phyloP scores from a whole-genome alignment of 2,113 vertebrate species.

The Athene cunicularia region DNA sequence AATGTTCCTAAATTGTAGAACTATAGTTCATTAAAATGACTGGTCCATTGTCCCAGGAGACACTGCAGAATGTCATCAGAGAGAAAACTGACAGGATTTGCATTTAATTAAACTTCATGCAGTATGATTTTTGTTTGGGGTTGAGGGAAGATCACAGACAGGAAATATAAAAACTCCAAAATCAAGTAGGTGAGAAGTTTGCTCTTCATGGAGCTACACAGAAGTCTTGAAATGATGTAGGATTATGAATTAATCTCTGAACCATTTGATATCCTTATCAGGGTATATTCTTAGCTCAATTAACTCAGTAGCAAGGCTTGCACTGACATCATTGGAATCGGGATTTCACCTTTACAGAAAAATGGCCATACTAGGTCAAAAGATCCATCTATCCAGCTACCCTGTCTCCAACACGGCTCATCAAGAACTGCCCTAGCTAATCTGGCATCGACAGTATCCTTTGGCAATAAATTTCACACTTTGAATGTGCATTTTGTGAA shows the following conservation, averaged over 20 bases:
- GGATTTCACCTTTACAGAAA: conserved; percentile 42
- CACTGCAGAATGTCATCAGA: conserved; percentile 41
- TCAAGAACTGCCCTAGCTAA: background rate
- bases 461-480: background rate
- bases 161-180: conserved; percentile 44
- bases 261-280: conserved; percentile 5
- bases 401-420: background rate
- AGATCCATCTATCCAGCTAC: background rate
- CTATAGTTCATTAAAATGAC: conserved; percentile 52
- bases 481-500: background rate
- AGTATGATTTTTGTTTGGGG: background rate
- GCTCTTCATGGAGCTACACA: background rate
- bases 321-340: background rate
- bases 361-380: conserved; percentile 22
- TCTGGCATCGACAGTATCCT: background rate
- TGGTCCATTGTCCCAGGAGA: conserved; percentile 57
- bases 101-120: conserved; percentile 56
- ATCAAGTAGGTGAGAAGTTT: conserved; percentile 25
- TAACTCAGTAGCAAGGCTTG: conserved; percentile 43
- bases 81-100: conserved; percentile 52
- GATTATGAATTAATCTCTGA: conserved; percentile 70
- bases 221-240: conserved; percentile 49
- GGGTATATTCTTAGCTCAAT: conserved; percentile 32
- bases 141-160: conserved; percentile 41
- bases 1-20: conserved; percentile 61